Percentiles rank a stretch among this genome's conserved stretches.
These are phyloP conservation scores for Acanthornis magna DNA, from an alignment of 2,797 vertebrate species.

Conservation along the genomic window DNA sequence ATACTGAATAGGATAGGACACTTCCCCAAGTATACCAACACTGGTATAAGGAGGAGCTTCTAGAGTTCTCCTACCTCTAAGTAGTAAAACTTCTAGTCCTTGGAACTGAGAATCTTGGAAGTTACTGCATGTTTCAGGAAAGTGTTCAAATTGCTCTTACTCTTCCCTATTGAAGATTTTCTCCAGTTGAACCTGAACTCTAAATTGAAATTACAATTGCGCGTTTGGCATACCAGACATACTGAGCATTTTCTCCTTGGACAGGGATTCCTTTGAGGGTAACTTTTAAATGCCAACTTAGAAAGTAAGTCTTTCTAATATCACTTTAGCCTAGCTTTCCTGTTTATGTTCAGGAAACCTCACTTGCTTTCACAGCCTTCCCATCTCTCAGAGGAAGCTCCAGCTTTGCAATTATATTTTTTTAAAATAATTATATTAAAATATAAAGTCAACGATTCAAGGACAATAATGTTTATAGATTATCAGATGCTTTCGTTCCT, in stretches of 20 bases:
- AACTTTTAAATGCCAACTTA: background rate
- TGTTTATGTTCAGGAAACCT: background rate
- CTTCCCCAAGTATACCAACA: background rate
- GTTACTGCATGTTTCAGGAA: background rate
- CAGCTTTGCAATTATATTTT: background rate
- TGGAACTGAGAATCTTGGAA: background rate
- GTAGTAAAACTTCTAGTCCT: background rate
- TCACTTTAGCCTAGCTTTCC: background rate
- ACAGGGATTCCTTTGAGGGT: background rate
- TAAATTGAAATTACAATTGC: background rate
- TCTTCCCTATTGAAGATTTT: background rate
- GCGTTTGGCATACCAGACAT: background rate
- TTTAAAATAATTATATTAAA: background rate
- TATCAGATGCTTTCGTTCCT: background rate
- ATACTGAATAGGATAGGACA: background rate
- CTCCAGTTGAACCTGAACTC: background rate
- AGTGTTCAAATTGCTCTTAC: background rate
- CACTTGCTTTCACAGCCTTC: background rate
- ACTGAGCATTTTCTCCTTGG: background rate
- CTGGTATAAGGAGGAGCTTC: background rate
- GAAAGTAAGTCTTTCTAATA: background rate
- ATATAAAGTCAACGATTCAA: background rate
- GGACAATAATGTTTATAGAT: background rate
- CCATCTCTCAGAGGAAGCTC: background rate
- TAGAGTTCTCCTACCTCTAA: background rate